These are phyloP conservation scores for mouse (Mus musculus) DNA, from an alignment of 2,113 vertebrate genomes.

Conservation along the genomic window GRCm39 chr17:89423501-89424000, in stretches of 20 bases:
- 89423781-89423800: not conserved
- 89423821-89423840: not conserved
- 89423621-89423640: conserved; percentile 2
- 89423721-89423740: not conserved
- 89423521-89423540: not conserved
- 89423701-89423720: not conserved
- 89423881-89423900: not conserved
- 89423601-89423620: not conserved
- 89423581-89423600: not conserved
- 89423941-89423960: not conserved
- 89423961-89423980: not conserved
- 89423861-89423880: not conserved
- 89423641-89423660: not conserved
- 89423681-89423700: not conserved
- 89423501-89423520: not conserved
- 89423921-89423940: not conserved
- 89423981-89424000: not conserved
- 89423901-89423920: not conserved
- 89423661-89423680: not conserved
- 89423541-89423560: not conserved
- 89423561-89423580: not conserved
- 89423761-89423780: not conserved
- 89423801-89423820: not conserved
- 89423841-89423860: not conserved
- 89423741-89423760: not conserved